Evolutionary conservation across 2,113 vertebrate species (phyloP).

Genomic region (Pseudolaguvia tuberculata): DNA sequence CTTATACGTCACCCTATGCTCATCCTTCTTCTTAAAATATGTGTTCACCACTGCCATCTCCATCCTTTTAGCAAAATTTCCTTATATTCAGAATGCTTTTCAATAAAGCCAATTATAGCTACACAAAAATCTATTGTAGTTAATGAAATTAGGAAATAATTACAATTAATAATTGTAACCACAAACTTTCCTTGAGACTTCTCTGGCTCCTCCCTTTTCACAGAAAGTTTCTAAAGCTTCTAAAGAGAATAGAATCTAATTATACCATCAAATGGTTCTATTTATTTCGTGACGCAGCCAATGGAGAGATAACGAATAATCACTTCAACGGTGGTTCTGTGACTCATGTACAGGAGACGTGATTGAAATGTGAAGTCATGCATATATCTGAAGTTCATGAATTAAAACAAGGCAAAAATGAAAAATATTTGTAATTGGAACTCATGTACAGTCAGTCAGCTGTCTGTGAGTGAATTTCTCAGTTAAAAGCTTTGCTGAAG

Average conservation of each 20-base stretch:
- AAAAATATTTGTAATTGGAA: not conserved
- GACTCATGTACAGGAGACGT: constrained; percentile 59
- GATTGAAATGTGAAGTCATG: not conserved
- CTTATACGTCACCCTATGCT: too few species aligned
- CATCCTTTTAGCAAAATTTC: too few species aligned
- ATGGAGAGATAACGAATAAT: constrained; percentile 22
- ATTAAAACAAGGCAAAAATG: not conserved
- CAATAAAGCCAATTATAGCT: not conserved
- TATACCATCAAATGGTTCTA: constrained; percentile 53
- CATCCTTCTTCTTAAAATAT: too few species aligned
- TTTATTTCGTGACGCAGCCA: constrained; percentile 48
- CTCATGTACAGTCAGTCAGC: not conserved
- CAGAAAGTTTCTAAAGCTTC: constrained; percentile 39
- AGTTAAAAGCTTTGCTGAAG: not conserved
- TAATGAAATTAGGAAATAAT: constrained; percentile 14
- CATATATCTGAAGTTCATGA: not conserved
- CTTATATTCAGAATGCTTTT: too few species aligned
- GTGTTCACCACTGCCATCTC: too few species aligned
- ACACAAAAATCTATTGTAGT: not conserved
- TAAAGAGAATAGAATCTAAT: constrained; percentile 57
- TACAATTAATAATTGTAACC: constrained; percentile 29
- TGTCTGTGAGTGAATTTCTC: not conserved
- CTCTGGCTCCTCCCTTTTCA: constrained; percentile 17
- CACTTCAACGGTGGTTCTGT: constrained; percentile 54
- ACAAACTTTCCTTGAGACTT: constrained; percentile 20